Conservation (phyloP, 23 tunicate genomes). For the Clavelina lepadiformis region DNA sequence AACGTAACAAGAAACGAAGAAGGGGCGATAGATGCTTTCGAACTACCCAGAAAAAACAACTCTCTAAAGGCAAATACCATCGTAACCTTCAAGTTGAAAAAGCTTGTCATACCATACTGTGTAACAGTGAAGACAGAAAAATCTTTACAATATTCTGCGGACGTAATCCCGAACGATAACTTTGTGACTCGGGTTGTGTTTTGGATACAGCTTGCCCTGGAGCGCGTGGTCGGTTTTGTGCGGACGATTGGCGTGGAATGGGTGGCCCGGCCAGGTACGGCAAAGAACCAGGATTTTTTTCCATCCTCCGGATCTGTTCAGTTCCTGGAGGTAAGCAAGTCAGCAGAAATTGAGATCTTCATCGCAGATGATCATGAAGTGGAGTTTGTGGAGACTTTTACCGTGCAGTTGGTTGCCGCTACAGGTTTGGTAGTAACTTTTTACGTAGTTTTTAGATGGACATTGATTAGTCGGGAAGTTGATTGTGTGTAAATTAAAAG, state of each 20-base stretch:
- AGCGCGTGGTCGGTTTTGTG: conserved; percentile 39
- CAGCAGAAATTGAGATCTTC: conserved; percentile 40
- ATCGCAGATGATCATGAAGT: conserved; percentile 74
- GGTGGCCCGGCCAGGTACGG: conserved; percentile 58
- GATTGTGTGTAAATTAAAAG: too few species aligned
- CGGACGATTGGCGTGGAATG: conserved; percentile 80
- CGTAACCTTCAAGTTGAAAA: neutral
- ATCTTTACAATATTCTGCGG: too few species aligned
- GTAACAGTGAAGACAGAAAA: too few species aligned
- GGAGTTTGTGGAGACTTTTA: conserved; percentile 79
- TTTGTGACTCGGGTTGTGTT: too few species aligned
- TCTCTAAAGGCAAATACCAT: conserved; percentile 40
- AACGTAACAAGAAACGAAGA: conserved; percentile 57
- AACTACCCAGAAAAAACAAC: conserved; percentile 58
- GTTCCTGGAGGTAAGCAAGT: conserved; percentile 34
- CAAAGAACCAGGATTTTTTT: conserved; percentile 44
- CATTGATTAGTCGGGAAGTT: too few species aligned
- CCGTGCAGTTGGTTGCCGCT: conserved; percentile 52
- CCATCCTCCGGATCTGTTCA: conserved; percentile 72
- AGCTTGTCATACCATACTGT: too few species aligned
- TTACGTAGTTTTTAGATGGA: too few species aligned
- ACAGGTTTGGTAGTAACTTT: conserved; percentile 43
- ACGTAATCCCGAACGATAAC: too few species aligned
- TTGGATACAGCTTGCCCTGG: conserved; percentile 54
- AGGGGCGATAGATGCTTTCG: conserved; percentile 79